These are phyloP conservation scores for Laticauda laticaudata DNA, from an alignment of 2,113 vertebrate species.

Conservation along the genomic window DNA sequence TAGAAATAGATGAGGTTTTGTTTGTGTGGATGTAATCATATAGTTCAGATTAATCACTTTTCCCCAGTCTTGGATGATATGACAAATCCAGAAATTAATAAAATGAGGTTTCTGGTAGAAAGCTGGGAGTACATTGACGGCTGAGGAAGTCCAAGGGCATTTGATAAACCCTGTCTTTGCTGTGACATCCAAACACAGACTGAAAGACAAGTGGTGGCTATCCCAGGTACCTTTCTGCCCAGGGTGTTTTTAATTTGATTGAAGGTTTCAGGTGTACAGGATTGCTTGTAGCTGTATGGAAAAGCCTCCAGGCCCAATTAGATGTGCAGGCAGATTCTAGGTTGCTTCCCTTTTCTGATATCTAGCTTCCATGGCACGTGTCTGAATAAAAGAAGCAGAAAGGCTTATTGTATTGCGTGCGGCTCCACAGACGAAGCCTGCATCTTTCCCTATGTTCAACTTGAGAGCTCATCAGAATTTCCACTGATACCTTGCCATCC, in stretches of 20 bases:
- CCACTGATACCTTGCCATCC: not conserved
- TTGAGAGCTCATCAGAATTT: slow-evolving; percentile 16
- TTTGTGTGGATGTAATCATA: not conserved
- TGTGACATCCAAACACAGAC: not conserved
- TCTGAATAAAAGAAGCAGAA: accelerated
- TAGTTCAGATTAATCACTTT: not conserved
- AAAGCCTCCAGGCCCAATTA: not conserved
- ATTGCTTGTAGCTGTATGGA: not conserved
- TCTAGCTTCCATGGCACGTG: not conserved
- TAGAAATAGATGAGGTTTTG: not conserved
- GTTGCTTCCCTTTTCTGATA: not conserved
- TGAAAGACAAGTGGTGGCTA: not conserved
- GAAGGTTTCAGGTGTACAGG: not conserved
- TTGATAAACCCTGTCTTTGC: not conserved
- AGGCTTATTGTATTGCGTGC: not conserved
- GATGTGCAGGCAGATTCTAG: not conserved
- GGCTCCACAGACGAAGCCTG: not conserved
- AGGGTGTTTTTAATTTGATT: not conserved
- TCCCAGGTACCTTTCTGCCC: not conserved
- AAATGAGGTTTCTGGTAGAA: not conserved
- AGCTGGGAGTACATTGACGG: not conserved
- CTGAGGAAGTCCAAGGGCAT: not conserved
- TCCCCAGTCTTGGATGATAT: not conserved
- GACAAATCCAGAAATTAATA: not conserved
- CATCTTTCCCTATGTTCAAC: not conserved